Percentiles rank a stretch among this genome's conserved stretches.
phyloP scores from a whole-genome alignment of 2,888 invertebrate species.

The Limnephilus rhombicus region DNA sequence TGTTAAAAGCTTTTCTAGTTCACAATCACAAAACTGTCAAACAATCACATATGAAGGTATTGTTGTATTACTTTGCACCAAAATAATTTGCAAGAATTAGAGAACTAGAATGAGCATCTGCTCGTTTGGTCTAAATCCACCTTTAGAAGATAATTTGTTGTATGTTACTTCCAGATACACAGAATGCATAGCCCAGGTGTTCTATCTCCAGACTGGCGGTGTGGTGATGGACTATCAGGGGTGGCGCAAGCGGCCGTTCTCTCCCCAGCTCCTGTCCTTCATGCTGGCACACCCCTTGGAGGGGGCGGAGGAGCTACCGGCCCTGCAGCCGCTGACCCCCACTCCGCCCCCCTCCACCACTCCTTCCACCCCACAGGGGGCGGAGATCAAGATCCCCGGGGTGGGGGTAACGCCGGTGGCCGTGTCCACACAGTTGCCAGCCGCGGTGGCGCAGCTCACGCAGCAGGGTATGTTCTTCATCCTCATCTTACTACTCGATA shows the following conservation, averaged over 20 bases:
- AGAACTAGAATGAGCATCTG: too few species aligned
- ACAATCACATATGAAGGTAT: too few species aligned
- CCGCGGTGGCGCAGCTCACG: conserved; percentile 80
- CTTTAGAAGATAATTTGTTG: conserved; percentile 48
- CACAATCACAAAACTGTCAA: too few species aligned
- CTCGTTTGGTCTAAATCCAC: too few species aligned
- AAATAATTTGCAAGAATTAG: too few species aligned
- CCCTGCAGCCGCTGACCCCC: not conserved
- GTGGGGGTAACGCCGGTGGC: conserved; percentile 80
- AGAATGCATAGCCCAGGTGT: conserved; percentile 90
- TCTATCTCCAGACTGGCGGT: conserved; percentile 91
- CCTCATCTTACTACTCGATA: not conserved
- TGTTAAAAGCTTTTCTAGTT: too few species aligned
- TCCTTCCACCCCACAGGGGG: conserved; percentile 70
- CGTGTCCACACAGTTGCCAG: conserved; percentile 79
- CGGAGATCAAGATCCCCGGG: conserved; percentile 80
- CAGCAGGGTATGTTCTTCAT: conserved; percentile 76
- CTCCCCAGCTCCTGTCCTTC: conserved; percentile 85
- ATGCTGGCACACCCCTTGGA: conserved; percentile 85
- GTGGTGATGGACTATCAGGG: conserved; percentile 92
- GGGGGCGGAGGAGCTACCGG: conserved; percentile 73
- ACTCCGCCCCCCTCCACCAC: conserved; percentile 58
- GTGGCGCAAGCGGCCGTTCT: conserved; percentile 90
- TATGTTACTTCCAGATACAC: conserved; percentile 76
- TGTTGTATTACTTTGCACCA: too few species aligned